Percentiles rank a stretch among this genome's conserved stretches.
Conservation (phyloP, 2,113 vertebrate genomes). For the Hydrolagus affinis region DNA sequence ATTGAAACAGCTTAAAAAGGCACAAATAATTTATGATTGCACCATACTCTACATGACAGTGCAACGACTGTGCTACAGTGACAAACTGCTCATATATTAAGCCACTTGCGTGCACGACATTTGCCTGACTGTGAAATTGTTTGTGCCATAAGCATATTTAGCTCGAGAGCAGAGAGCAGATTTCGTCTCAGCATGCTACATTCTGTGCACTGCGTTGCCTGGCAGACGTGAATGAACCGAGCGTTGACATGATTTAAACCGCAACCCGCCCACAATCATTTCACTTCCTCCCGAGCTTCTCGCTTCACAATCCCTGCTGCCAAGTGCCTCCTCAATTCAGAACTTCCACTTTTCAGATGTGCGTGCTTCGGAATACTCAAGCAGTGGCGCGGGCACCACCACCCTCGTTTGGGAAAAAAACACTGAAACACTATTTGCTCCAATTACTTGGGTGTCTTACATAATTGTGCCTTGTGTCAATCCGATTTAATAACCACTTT, state of each 20-base stretch:
- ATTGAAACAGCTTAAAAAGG: neutral
- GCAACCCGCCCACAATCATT: slow-evolving; percentile 1
- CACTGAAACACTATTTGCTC: neutral
- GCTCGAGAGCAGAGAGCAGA: slow-evolving; percentile 12
- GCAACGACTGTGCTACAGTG: neutral
- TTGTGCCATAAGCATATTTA: neutral
- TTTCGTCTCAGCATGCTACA: slow-evolving; percentile 24
- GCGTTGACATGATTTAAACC: slow-evolving; percentile 8
- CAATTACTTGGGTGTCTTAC: neutral
- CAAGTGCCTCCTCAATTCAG: neutral
- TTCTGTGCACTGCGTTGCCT: slow-evolving; percentile 5
- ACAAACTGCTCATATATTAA: slow-evolving; percentile 9
- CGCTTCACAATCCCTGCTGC: neutral
- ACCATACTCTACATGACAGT: neutral
- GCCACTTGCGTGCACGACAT: neutral
- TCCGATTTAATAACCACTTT: neutral
- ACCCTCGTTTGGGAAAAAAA: neutral
- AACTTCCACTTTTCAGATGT: slow-evolving; percentile 1
- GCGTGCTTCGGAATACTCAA: slow-evolving; percentile 4
- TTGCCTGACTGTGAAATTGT: slow-evolving; percentile 3
- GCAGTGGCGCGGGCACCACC: neutral
- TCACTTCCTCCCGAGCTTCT: neutral
- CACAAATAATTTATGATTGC: neutral
- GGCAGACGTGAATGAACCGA: slow-evolving; percentile 19
- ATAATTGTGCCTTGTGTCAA: slow-evolving; percentile 11